Conservation (phyloP, 2,888 invertebrate species). For the Drosophila putrida region DNA sequence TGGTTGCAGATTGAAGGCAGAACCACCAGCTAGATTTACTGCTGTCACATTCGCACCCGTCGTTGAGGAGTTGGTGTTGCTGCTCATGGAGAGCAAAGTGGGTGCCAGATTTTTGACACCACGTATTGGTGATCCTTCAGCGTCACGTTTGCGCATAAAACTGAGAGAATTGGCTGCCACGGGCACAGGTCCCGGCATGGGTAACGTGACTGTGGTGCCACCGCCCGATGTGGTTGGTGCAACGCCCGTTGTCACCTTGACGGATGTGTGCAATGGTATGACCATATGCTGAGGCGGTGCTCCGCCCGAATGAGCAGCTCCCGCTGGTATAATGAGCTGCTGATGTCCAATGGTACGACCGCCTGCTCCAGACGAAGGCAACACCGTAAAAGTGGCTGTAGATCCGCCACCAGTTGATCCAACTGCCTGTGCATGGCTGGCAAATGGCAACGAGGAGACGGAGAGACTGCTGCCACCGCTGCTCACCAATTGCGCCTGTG, state of each 20-base stretch:
- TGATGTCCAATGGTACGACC: slow-evolving; percentile 82
- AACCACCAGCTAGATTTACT: slow-evolving; percentile 47
- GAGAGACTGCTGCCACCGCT: slow-evolving; percentile 64
- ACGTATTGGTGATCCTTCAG: slow-evolving; percentile 89
- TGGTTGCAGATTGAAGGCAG: slow-evolving; percentile 62
- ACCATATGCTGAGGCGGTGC: slow-evolving; percentile 80
- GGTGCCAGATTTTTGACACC: slow-evolving; percentile 88
- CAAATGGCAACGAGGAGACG: slow-evolving; percentile 83
- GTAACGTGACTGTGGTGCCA: slow-evolving; percentile 60
- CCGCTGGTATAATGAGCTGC: slow-evolving; percentile 68
- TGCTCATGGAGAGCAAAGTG: slow-evolving; percentile 83
- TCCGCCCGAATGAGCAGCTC: slow-evolving; percentile 51
- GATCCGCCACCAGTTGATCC: slow-evolving; percentile 56
- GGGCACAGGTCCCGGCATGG: slow-evolving; percentile 47
- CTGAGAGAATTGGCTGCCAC: slow-evolving; percentile 81
- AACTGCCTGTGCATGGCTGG: slow-evolving; percentile 59
- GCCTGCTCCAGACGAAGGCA: slow-evolving; percentile 74
- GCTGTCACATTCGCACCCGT: slow-evolving; percentile 33
- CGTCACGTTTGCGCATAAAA: slow-evolving; percentile 94
- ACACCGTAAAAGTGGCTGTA: slow-evolving; percentile 84
- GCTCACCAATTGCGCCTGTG: slow-evolving; percentile 66
- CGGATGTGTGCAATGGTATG: slow-evolving; percentile 83
- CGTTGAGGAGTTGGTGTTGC: slow-evolving; percentile 36
- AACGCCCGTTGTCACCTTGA: slow-evolving; percentile 80
- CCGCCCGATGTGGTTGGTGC: slow-evolving; percentile 61